Conservation (phyloP, 1,140 invertebrate genomes). For the Planococcus citri region DNA sequence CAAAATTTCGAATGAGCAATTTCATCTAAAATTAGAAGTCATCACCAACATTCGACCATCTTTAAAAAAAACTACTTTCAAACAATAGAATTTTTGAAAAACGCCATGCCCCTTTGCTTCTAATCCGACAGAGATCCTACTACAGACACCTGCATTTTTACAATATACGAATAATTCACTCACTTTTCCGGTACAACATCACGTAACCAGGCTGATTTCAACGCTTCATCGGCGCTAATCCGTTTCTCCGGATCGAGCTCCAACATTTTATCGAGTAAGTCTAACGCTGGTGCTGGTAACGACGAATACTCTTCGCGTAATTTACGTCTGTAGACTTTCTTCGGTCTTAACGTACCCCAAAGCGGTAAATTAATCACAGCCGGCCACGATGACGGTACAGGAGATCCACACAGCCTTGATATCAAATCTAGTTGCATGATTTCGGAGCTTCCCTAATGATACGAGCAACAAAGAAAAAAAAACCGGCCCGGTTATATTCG, state of each 20-base stretch:
- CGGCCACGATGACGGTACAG: slow-evolving; percentile 92
- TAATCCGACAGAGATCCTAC: too few species aligned
- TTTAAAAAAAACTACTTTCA: too few species aligned
- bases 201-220: slow-evolving; percentile 85
- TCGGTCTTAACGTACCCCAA: slow-evolving; percentile 87
- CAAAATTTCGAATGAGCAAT: too few species aligned
- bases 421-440: slow-evolving; percentile 91
- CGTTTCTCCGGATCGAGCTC: slow-evolving; percentile 87
- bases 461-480: slow-evolving; percentile 26
- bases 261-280: slow-evolving; percentile 92
- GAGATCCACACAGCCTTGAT: slow-evolving; percentile 87
- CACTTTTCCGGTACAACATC: slow-evolving; percentile 84
- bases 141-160: too few species aligned
- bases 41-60: too few species aligned
- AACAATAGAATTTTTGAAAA: too few species aligned
- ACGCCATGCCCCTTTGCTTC: too few species aligned
- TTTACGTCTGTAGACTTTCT: slow-evolving; percentile 74
- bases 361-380: slow-evolving; percentile 86
- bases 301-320: slow-evolving; percentile 86
- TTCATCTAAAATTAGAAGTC: too few species aligned
- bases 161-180: slow-evolving; percentile 36
- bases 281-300: slow-evolving; percentile 80
- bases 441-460: slow-evolving; percentile 81
- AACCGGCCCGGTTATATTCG: neutral
- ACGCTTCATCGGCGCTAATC: slow-evolving; percentile 86